Evolutionary conservation across 1,140 invertebrate genomes (phyloP), one percentile per base, ranked within the genome.

Genomic region (Cyphomyrmex costatus): DNA sequence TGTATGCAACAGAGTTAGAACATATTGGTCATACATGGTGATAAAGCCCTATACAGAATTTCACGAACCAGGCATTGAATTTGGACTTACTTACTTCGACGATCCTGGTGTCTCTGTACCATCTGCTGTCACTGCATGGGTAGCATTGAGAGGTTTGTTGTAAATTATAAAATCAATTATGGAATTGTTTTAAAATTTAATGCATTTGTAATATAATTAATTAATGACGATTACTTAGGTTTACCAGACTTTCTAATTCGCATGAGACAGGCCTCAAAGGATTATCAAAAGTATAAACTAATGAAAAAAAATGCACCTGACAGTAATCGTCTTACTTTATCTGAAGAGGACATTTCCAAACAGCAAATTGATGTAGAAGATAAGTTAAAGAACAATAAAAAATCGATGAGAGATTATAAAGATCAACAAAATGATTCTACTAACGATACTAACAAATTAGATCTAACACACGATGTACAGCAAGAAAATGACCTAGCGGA

Each of bases 21-120:
- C 98, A 33, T 98, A 98, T 88, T 98, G 97, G 97, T 98, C 98
- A 63, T 97, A 97, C 85, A 98, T 98, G 97, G 97, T 98, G 0
- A 97, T 98, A 79, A 97, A 96, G 94, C 97, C 97, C 3, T 94
- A 96, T 46, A 94, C 95, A 49, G 95, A 96, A 49, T 95, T 96
- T 70, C 93, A 97, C 86, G 95, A 97, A 93, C 96, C 97, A 86
- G 97, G 97, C n/a, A 96, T 98, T 87, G 98, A 98, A 94, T 98
- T 98, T 94, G 96, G 97, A 36, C 95, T 98, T 7, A 98, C 98
- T 1, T 98, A 98, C 95, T 98, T 97, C 93, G 98, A 98, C 93
- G 97, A 98, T 95, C 98, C 98, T 21, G 98, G 97, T 6, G 95
- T 97, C 56, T 97, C 96, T 91, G 95, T 97, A 86, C 97, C 97